Conservation (phyloP, 2,113 vertebrate species). For the Onychorhynchus coronatus region DNA sequence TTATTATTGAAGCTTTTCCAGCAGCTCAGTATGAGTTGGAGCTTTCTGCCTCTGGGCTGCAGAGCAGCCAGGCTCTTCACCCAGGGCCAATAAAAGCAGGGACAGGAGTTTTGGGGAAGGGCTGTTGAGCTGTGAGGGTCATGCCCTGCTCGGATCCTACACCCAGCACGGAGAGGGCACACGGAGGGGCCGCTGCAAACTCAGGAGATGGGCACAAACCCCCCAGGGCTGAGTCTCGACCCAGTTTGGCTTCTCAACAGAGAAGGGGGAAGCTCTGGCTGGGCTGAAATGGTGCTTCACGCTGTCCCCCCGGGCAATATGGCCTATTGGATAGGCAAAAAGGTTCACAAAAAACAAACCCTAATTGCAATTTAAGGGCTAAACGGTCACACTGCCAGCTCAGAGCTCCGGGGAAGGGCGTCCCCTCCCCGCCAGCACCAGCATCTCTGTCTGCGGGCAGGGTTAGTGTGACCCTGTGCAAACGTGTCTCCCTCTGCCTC, state of each 20-base stretch:
- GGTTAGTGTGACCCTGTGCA: neutral
- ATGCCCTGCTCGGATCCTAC: neutral
- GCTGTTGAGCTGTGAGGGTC: neutral
- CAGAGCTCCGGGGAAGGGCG: constrained; percentile 11
- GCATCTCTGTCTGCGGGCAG: neutral
- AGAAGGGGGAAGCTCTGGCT: neutral
- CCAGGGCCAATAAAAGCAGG: fast-evolving
- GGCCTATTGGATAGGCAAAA: neutral
- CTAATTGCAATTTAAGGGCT: constrained; percentile 36
- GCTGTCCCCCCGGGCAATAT: neutral
- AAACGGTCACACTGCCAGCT: constrained; percentile 47
- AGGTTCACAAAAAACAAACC: neutral
- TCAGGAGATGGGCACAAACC: constrained; percentile 8
- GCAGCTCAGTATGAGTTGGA: neutral
- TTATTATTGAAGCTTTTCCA: neutral
- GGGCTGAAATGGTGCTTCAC: constrained; percentile 53
- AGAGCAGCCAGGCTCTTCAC: neutral
- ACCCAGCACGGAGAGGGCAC: neutral
- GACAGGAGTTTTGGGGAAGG: neutral
- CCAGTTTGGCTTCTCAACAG: neutral
- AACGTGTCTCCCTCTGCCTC: neutral
- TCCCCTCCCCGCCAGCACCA: neutral
- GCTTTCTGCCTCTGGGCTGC: neutral
- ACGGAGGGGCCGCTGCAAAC: neutral
- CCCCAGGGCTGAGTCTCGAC: neutral